phyloP scores from a whole-genome alignment of 2,888 invertebrate species.

The Diarsia rubi region DNA sequence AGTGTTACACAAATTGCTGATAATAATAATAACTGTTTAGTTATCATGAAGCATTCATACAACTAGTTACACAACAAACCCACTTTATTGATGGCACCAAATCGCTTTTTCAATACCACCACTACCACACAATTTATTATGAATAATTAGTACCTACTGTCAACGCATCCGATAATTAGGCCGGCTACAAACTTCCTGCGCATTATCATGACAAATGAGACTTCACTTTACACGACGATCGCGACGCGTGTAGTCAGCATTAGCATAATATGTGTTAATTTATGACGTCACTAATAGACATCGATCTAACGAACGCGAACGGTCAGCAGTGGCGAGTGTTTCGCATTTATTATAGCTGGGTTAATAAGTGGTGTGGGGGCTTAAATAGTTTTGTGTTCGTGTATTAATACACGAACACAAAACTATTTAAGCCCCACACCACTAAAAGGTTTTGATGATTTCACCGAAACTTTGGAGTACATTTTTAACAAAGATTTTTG shows the following conservation, averaged over 20 bases:
- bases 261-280: constrained; percentile 79
- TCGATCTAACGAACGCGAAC: constrained; percentile 63
- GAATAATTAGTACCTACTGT: constrained; percentile 55
- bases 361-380: background rate
- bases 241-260: constrained; percentile 70
- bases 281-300: constrained; percentile 73
- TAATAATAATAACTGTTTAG: background rate
- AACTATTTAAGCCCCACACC: no score
- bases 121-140: constrained; percentile 35
- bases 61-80: background rate
- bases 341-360: constrained; percentile 24
- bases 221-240: constrained; percentile 66
- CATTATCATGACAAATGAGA: constrained; percentile 85
- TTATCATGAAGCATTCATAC: background rate
- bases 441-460: background rate
- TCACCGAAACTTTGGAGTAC: background rate
- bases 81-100: constrained; percentile 8
- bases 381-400: background rate
- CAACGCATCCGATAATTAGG: constrained; percentile 70
- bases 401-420: no score
- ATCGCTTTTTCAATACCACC: constrained; percentile 24
- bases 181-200: constrained; percentile 76
- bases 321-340: constrained; percentile 27
- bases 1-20: background rate
- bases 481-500: background rate